Percentiles rank a stretch among this genome's conserved stretches.
These are phyloP conservation scores for Lucilia sericata DNA, from an alignment of 1,140 invertebrate species.

Conservation along the genomic window DNA sequence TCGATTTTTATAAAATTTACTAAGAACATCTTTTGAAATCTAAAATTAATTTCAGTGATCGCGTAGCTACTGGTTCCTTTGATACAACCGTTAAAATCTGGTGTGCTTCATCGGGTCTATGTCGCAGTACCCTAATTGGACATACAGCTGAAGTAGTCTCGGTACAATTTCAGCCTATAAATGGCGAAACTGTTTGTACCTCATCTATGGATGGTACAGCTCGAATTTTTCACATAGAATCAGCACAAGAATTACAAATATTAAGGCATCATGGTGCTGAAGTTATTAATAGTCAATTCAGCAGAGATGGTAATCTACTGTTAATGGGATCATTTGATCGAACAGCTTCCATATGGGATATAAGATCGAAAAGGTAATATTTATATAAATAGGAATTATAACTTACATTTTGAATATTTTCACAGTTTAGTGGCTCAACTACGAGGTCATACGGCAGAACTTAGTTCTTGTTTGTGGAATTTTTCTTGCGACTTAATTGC, in stretches of 20 bases:
- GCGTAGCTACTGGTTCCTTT: constrained; percentile 83
- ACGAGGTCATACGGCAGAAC: constrained; percentile 77
- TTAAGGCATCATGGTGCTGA: constrained; percentile 79
- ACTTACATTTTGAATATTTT: constrained; percentile 10
- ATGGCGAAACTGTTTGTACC: constrained; percentile 74
- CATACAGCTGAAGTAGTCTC: constrained; percentile 81
- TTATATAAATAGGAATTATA: too few species aligned
- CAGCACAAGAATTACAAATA: constrained; percentile 73
- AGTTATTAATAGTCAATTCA: constrained; percentile 80
- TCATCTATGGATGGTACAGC: constrained; percentile 82
- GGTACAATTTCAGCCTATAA: constrained; percentile 75
- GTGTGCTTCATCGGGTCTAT: constrained; percentile 73
- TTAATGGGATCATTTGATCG: constrained; percentile 85
- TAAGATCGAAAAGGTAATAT: constrained; percentile 74
- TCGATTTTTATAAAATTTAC: too few species aligned
- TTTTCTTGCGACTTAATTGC: constrained; percentile 79
- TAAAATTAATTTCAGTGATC: constrained; percentile 71
- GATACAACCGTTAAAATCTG: constrained; percentile 83
- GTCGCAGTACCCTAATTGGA: constrained; percentile 77
- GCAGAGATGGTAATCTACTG: constrained; percentile 76
- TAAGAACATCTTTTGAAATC: too few species aligned
- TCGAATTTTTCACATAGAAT: constrained; percentile 77
- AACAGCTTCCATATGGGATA: constrained; percentile 82
- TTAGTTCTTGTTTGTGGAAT: constrained; percentile 82
- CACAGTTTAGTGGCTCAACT: constrained; percentile 74